Evolutionary conservation across 2,888 invertebrate genomes (phyloP), one percentile per base, ranked within the genome.

Genomic region (Synanthedon andrenaeformis): DNA sequence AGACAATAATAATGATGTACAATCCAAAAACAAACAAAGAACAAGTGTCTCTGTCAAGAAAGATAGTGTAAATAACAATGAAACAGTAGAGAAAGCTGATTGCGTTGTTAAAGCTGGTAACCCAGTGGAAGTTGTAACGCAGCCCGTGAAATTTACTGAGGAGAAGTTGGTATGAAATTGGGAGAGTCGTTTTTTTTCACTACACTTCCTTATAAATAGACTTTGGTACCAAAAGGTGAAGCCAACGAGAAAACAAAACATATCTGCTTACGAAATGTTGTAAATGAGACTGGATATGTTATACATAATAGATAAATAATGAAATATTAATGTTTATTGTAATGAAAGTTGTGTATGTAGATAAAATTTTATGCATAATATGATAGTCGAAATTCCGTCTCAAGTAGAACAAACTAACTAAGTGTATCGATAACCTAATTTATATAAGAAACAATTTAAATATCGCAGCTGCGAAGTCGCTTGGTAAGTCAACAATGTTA

Each of bases 101-200:
- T 66, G 69, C 54, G 63, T 71, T 52, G 67, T 67, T 58, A 62
- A 67, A 59, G 59, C 65, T 3, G 66, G 62, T 59, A 72, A 62
- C 56, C 69, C 62, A 59, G 64, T 69, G 54, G 76, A 79, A 57
- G 62, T 75, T 41, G 61, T 74, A 51, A 77, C 75, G 59, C 74
- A 80, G 55, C 76, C 83, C 42, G 74, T 79, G 4, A 86, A 83
- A 59, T 85, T 87, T 59, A 73, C 83, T 41, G 86, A 87, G 71
- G 87, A 87, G 61, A 87, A 87, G 56, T 82, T 87, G 63, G 86
- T 87, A 80, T 87, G 81, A 86, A 74, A 70, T 66, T 79, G 71
- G 72, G 74, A 74, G 72, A 66, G 57, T 60, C 64, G 62, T 51
- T 73, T 77, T 66, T 76, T 69, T 66, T 73, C 70, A 14, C 58